Conservation (phyloP, 2,113 vertebrate species). For the Heterotis niloticus region DNA sequence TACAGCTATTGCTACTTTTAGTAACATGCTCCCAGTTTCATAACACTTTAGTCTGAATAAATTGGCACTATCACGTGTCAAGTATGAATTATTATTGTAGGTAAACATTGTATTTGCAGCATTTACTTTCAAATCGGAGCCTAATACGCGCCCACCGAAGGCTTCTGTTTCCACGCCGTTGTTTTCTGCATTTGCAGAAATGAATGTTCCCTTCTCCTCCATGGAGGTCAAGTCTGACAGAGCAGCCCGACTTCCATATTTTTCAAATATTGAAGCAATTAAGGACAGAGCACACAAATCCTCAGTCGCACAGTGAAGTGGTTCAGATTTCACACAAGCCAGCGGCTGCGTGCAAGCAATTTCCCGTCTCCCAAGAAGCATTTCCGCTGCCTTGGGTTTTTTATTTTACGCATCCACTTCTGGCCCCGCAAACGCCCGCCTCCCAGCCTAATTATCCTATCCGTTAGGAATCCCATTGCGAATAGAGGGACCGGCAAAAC, state of each 20-base stretch:
- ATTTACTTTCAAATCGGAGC: not conserved
- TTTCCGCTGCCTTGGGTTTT: slow-evolving; percentile 65
- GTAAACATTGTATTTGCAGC: not conserved
- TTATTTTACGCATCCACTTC: slow-evolving; percentile 74
- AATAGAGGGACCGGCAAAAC: not conserved
- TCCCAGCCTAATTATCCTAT: slow-evolving; percentile 62
- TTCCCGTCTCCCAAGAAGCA: slow-evolving; percentile 71
- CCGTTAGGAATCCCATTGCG: not conserved
- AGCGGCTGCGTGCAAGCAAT: slow-evolving; percentile 66
- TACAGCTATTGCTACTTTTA: too few relatives aligned
- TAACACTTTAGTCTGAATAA: too few relatives aligned
- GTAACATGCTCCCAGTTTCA: too few relatives aligned
- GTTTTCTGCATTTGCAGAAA: not conserved
- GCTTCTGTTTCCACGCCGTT: not conserved
- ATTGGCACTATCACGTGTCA: too few relatives aligned
- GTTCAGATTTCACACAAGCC: slow-evolving; percentile 71
- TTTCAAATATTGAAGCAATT: slow-evolving; percentile 67
- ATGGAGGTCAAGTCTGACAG: not conserved
- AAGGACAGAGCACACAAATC: slow-evolving; percentile 47
- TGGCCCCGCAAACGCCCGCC: slow-evolving; percentile 69
- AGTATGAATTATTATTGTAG: too few relatives aligned
- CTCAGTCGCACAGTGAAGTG: slow-evolving; percentile 67
- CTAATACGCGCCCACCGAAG: too few relatives aligned
- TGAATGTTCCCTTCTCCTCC: not conserved
- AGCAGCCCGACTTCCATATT: slow-evolving; percentile 3